phyloP scores from a whole-genome alignment of 2,797 vertebrate species.

The Benthosema pterotum region DNA sequence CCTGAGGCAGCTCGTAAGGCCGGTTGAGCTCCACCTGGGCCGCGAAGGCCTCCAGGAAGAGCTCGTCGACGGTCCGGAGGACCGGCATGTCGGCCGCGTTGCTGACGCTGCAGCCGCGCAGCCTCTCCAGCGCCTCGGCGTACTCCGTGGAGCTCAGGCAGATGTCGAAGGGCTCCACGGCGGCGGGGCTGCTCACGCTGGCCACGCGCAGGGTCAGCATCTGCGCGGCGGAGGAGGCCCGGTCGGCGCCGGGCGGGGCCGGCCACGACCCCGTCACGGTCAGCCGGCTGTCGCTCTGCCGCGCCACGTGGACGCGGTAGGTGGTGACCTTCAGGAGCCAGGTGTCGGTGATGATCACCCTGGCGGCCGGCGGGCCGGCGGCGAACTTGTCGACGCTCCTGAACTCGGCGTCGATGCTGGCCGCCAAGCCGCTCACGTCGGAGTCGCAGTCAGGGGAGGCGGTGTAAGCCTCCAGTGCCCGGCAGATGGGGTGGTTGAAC shows the following conservation, averaged over 20 bases:
- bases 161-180: constrained; percentile 86
- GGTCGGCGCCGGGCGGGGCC: constrained; percentile 87
- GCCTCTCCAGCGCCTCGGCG: constrained; percentile 88
- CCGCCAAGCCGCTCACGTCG: constrained; percentile 84
- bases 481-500: constrained; percentile 86
- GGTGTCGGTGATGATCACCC: constrained; percentile 90
- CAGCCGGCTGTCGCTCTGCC: constrained; percentile 88
- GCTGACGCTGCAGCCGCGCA: constrained; percentile 87
- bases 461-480: constrained; percentile 75
- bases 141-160: constrained; percentile 94
- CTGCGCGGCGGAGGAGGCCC: constrained; percentile 86
- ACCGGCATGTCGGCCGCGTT: constrained; percentile 91
- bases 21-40: constrained; percentile 88
- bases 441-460: constrained; percentile 75
- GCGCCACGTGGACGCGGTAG: constrained; percentile 85
- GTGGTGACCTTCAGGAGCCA: constrained; percentile 96
- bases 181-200: constrained; percentile 81
- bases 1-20: constrained; percentile 77
- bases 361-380: constrained; percentile 84
- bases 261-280: constrained; percentile 88
- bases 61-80: constrained; percentile 90
- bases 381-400: constrained; percentile 93
- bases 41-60: constrained; percentile 93
- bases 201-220: constrained; percentile 89
- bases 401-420: constrained; percentile 90